phyloP scores from a whole-genome alignment of 2,113 vertebrate genomes.

The Orcinus orca region DNA sequence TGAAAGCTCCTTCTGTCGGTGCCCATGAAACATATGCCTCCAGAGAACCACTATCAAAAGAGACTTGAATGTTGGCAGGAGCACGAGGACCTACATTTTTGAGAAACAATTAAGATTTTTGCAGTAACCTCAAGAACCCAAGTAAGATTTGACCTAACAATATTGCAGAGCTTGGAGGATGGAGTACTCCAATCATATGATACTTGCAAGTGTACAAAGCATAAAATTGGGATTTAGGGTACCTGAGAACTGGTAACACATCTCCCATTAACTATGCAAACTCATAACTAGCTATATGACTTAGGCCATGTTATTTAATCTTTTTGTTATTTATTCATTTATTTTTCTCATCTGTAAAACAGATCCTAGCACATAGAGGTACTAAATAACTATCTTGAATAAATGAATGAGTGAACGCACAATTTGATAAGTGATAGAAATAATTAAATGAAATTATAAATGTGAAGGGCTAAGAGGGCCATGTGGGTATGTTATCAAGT shows the following conservation, averaged over 20 bases:
- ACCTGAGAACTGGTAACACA: not conserved
- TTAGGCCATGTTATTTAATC: not conserved
- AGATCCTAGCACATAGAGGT: not conserved
- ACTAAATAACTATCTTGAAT: not conserved
- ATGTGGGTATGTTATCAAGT: not conserved
- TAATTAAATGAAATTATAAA: not conserved
- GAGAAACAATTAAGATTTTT: slow-evolving; percentile 53
- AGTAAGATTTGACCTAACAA: not conserved
- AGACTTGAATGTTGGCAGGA: slow-evolving; percentile 79
- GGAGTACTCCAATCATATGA: not conserved
- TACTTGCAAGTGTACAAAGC: not conserved
- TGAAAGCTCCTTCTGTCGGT: slow-evolving; percentile 82
- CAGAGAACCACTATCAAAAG: slow-evolving; percentile 73
- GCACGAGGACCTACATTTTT: slow-evolving; percentile 76
- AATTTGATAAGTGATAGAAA: not conserved
- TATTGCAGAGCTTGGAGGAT: not conserved
- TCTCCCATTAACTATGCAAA: not conserved
- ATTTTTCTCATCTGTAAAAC: not conserved
- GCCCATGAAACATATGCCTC: slow-evolving; percentile 84
- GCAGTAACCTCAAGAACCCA: not conserved
- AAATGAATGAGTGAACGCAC: not conserved
- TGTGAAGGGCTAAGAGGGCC: not conserved
- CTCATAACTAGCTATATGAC: not conserved
- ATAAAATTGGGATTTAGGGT: not conserved
- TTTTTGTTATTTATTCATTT: not conserved